Conservation (phyloP, 2,113 vertebrate genomes). For the Tragelaphus scriptus region DNA sequence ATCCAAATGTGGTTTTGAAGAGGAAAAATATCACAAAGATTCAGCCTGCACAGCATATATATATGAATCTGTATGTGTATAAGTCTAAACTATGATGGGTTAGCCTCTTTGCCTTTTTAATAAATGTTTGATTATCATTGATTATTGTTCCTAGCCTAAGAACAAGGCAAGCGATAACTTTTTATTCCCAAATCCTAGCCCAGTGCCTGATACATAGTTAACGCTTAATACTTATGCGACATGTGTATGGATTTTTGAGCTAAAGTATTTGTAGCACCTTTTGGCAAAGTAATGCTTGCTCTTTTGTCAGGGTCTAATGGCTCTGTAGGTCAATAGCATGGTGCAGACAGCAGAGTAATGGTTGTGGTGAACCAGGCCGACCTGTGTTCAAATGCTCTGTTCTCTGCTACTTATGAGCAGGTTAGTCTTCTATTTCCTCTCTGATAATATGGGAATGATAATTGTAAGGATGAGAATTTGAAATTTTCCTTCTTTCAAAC, state of each 20-base stretch:
- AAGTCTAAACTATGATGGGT: background rate
- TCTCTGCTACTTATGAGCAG: background rate
- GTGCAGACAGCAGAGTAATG: background rate
- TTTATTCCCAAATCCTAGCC: background rate
- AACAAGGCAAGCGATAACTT: background rate
- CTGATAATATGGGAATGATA: background rate
- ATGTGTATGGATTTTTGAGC: background rate
- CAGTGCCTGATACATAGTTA: background rate
- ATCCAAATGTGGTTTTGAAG: background rate
- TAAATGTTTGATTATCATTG: background rate
- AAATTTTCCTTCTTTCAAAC: constrained; percentile 22
- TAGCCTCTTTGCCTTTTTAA: background rate
- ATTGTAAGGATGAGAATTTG: background rate
- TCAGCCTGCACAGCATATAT: background rate
- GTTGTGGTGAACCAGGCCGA: background rate
- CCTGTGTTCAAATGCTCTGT: background rate
- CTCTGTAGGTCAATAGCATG: background rate
- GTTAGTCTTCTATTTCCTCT: background rate
- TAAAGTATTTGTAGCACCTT: background rate
- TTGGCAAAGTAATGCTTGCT: background rate
- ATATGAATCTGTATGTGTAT: background rate
- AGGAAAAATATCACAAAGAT: background rate
- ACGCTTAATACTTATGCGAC: background rate
- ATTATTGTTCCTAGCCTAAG: background rate
- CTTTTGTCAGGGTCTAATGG: background rate